These are phyloP conservation scores for Nemoura dubitans DNA, from an alignment of 2,888 invertebrate species.

Conservation along the genomic window DNA sequence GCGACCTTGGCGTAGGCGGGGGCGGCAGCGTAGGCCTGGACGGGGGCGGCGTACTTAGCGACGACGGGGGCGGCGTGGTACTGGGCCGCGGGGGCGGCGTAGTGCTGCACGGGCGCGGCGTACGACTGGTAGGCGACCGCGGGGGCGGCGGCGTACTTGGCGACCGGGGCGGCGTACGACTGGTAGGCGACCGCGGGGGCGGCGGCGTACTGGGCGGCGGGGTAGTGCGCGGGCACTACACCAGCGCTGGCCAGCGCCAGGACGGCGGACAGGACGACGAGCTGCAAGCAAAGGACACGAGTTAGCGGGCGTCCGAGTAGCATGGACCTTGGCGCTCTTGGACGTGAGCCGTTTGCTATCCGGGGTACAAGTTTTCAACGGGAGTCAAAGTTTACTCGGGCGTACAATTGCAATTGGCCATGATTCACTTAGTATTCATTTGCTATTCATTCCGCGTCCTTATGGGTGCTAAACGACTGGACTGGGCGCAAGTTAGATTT, in stretches of 20 bases:
- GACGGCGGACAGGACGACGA: slow-evolving; percentile 45
- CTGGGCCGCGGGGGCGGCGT: slow-evolving; percentile 48
- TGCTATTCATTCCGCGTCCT: too few relatives aligned
- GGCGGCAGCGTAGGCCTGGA: slow-evolving; percentile 51
- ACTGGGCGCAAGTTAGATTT: too few relatives aligned
- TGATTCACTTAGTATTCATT: too few relatives aligned
- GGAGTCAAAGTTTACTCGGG: too few relatives aligned
- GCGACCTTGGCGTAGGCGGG: slow-evolving; percentile 52
- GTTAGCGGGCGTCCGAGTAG: neutral
- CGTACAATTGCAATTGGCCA: too few relatives aligned
- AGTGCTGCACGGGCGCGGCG: slow-evolving; percentile 46
- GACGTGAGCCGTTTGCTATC: too few relatives aligned
- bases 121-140: slow-evolving; percentile 39
- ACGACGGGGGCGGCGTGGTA: slow-evolving; percentile 49
- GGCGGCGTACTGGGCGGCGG: slow-evolving; percentile 55
- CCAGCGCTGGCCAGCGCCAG: slow-evolving; percentile 47
- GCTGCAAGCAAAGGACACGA: slow-evolving; percentile 38
- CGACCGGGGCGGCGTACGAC: slow-evolving; percentile 51
- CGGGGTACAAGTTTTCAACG: too few relatives aligned
- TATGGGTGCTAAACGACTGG: too few relatives aligned
- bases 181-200: slow-evolving; percentile 45
- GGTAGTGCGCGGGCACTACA: slow-evolving; percentile 51
- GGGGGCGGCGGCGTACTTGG: slow-evolving; percentile 51
- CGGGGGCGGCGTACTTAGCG: slow-evolving; percentile 50
- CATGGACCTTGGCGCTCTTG: too few relatives aligned